phyloP scores from a whole-genome alignment of 2,888 invertebrate species.

The Cataglyphis rosenhaueri region DNA sequence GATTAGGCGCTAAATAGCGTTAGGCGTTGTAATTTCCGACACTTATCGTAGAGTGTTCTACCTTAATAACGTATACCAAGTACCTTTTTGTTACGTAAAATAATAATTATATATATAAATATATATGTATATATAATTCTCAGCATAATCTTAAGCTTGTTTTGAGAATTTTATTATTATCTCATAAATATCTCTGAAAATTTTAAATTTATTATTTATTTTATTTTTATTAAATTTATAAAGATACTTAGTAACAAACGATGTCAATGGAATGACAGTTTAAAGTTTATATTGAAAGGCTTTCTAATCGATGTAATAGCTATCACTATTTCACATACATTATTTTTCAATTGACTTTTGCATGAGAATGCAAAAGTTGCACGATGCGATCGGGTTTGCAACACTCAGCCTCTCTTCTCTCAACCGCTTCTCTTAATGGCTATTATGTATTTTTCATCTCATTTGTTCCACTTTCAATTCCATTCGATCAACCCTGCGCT shows the following conservation, averaged over 20 bases:
- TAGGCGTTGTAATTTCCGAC: conserved; percentile 22
- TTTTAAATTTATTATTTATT: not conserved
- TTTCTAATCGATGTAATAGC: not conserved
- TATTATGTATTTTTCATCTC: conserved; percentile 20
- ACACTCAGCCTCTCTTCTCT: conserved; percentile 22
- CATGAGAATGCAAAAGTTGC: not conserved
- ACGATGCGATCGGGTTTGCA: conserved; percentile 12
- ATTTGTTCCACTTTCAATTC: conserved; percentile 7
- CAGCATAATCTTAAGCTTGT: too few relatives aligned
- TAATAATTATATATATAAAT: not conserved
- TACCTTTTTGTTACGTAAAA: conserved; percentile 1
- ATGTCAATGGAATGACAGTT: not conserved
- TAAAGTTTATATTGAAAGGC: not conserved
- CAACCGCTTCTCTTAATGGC: conserved; percentile 14
- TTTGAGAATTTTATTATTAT: not conserved
- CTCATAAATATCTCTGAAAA: not conserved
- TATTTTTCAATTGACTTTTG: conserved; percentile 28
- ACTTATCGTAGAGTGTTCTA: conserved; percentile 27
- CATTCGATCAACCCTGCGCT: not conserved
- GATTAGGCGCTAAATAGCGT: conserved; percentile 44
- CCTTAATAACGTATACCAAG: not conserved
- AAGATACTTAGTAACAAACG: not conserved
- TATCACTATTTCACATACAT: not conserved
- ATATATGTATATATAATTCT: not conserved
- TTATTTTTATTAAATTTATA: not conserved